A percentile compares a stretch with the other conserved stretches of the same genome.
Evolutionary conservation across 2,797 vertebrate genomes (phyloP).

Genomic region (Sebastes flavidus): DNA sequence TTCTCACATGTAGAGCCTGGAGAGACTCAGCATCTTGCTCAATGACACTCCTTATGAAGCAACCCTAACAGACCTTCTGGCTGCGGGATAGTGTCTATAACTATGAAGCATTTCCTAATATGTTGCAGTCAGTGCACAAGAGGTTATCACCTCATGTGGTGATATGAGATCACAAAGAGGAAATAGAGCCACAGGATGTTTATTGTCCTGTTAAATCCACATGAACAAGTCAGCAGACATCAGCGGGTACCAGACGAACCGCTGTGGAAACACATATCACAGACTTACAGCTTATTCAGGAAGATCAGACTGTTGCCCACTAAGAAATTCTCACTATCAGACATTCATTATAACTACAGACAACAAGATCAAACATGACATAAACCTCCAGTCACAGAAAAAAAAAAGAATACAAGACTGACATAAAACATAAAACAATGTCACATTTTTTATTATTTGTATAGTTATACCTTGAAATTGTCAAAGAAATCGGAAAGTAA

Average conservation of each 20-base stretch:
- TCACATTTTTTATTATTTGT: neutral
- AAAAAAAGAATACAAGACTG: neutral
- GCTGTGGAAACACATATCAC: slow-evolving; percentile 24
- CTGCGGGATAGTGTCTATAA: neutral
- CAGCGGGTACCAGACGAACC: neutral
- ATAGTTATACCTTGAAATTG: neutral
- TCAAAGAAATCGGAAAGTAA: neutral
- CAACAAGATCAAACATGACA: no score
- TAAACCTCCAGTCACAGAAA: no score
- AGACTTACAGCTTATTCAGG: neutral
- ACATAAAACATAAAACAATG: neutral
- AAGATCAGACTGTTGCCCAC: neutral
- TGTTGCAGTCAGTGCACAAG: slow-evolving; percentile 9
- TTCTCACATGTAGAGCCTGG: neutral
- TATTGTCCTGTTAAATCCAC: slow-evolving; percentile 70
- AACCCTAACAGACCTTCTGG: neutral
- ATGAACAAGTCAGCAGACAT: slow-evolving; percentile 49
- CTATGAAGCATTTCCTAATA: neutral
- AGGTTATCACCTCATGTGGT: slow-evolving; percentile 47
- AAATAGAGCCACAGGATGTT: slow-evolving; percentile 45
- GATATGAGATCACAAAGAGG: slow-evolving; percentile 39
- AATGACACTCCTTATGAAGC: neutral
- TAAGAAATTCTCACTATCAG: neutral
- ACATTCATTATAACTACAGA: neutral
- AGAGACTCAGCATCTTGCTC: neutral